Percentiles rank a stretch among this genome's conserved stretches.
Conservation (phyloP, 2,113 vertebrate genomes). For the Zapornia atra region DNA sequence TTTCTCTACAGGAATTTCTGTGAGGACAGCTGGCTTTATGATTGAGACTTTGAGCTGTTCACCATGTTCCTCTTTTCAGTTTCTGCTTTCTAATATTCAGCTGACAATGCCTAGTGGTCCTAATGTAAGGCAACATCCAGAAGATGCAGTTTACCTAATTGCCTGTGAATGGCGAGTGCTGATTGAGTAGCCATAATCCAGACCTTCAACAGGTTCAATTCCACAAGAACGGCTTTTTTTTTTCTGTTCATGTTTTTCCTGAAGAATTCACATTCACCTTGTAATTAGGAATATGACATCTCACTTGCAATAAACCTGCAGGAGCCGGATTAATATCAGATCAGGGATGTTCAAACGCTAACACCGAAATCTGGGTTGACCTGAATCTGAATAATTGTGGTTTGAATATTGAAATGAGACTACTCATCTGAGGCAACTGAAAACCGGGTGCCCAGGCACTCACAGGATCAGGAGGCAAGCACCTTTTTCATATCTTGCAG, state of each 20-base stretch:
- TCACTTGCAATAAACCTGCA: background rate
- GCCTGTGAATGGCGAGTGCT: too few relatives aligned
- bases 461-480: rapidly evolving
- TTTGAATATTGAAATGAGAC: background rate
- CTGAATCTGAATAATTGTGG: background rate
- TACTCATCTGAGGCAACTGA: too few relatives aligned
- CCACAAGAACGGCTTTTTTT: rapidly evolving
- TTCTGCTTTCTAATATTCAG: background rate
- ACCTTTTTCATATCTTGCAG: rapidly evolving
- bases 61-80: background rate
- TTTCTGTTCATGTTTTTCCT: rapidly evolving
- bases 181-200: background rate
- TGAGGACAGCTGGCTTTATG: background rate
- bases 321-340: background rate
- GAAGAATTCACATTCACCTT: too few relatives aligned
- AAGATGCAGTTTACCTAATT: background rate
- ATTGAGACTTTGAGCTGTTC: background rate
- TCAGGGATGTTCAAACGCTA: background rate
- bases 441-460: rapidly evolving
- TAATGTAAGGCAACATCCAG: rapidly evolving
- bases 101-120: background rate
- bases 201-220: background rate
- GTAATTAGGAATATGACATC: background rate
- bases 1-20: background rate
- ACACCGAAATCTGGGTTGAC: background rate